phyloP scores from a whole-genome alignment of 2,113 vertebrate species.

The Ceratotherium simum region DNA sequence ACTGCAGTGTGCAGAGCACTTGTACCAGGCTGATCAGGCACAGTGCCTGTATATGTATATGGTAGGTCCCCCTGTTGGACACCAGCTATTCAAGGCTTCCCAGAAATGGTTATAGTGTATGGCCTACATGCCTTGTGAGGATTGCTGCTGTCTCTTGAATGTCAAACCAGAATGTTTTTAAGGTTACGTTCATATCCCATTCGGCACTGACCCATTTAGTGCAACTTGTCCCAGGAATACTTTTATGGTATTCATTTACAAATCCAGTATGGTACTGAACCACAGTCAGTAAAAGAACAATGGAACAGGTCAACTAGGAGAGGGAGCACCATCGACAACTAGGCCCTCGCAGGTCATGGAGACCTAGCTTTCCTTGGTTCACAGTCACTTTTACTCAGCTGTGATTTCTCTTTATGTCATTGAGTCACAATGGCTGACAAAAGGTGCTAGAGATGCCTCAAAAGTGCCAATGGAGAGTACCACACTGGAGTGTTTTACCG shows the following conservation, averaged over 20 bases:
- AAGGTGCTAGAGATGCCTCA: not conserved
- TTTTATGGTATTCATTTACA: not conserved
- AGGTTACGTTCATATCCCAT: not conserved
- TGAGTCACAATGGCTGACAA: not conserved
- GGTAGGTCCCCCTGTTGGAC: fast-evolving
- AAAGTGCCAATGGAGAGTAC: not conserved
- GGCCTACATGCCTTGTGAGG: not conserved
- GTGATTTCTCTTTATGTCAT: not conserved
- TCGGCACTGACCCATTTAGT: not conserved
- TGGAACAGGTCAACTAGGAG: not conserved
- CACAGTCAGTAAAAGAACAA: not conserved
- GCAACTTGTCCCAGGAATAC: not conserved
- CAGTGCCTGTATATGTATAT: too few species aligned
- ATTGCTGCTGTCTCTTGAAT: not conserved
- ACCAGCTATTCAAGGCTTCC: not conserved
- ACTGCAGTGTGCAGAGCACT: not conserved
- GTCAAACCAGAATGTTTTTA: not conserved
- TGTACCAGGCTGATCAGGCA: too few species aligned
- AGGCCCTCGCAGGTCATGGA: not conserved
- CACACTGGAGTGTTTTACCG: not conserved
- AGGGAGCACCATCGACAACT: not conserved
- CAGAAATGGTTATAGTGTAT: not conserved
- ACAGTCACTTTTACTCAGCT: not conserved
- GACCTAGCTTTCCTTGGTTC: not conserved
- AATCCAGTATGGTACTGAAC: not conserved